These are phyloP conservation scores for Knipowitschia caucasica DNA, from an alignment of 2,797 vertebrate species.

Conservation along the genomic window DNA sequence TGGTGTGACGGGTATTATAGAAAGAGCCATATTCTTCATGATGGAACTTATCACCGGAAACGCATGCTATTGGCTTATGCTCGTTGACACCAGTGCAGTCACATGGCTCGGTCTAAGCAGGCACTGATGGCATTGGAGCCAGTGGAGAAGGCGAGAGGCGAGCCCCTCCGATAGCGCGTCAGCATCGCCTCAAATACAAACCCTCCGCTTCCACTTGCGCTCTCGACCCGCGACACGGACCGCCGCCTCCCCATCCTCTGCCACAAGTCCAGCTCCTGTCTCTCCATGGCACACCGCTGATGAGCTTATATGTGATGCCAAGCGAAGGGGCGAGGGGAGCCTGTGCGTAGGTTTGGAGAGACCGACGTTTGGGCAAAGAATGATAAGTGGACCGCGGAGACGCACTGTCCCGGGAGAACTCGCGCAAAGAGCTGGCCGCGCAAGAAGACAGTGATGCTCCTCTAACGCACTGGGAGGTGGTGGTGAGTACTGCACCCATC, in stretches of 20 bases:
- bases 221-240: constrained; percentile 33
- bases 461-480: constrained; percentile 57
- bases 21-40: neutral
- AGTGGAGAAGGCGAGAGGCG: constrained; percentile 68
- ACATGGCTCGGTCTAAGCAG: constrained; percentile 64
- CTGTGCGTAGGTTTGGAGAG: constrained; percentile 46
- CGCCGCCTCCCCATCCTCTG: constrained; percentile 19
- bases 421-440: constrained; percentile 56
- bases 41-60: constrained; percentile 30
- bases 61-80: rapidly evolving
- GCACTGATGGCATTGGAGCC: constrained; percentile 61
- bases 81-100: constrained; percentile 42
- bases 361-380: constrained; percentile 52
- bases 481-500: constrained; percentile 60
- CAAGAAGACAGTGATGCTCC: constrained; percentile 69
- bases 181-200: constrained; percentile 68
- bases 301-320: constrained; percentile 38
- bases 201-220: constrained; percentile 58
- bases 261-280: constrained; percentile 9
- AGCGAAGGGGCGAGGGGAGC: constrained; percentile 40
- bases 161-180: constrained; percentile 67
- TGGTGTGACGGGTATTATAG: too few species aligned
- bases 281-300: constrained; percentile 22
- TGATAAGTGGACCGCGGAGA: constrained; percentile 63
- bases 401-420: constrained; percentile 74